These are phyloP conservation scores for Tyrannus savana DNA, from an alignment of 2,113 vertebrate species.

Conservation along the genomic window DNA sequence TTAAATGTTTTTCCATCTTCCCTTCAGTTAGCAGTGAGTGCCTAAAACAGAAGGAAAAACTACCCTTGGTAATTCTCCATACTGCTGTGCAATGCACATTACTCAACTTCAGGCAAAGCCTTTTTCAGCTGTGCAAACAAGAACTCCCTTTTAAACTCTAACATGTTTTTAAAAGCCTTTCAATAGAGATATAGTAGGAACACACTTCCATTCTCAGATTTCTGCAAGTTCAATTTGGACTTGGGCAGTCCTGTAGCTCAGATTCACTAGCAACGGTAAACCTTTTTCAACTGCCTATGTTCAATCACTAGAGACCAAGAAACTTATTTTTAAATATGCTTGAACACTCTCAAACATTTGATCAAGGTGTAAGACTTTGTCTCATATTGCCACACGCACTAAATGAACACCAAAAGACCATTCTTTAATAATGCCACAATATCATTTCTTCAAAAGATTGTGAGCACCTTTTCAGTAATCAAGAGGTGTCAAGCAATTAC, in stretches of 20 bases:
- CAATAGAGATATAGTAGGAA: neutral
- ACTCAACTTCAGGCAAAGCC: neutral
- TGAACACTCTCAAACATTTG: neutral
- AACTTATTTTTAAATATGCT: neutral
- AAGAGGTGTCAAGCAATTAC: neutral
- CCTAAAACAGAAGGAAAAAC: neutral
- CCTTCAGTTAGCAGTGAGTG: neutral
- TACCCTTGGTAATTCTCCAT: neutral
- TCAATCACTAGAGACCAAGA: neutral
- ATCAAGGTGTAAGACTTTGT: neutral
- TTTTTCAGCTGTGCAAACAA: neutral
- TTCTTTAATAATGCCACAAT: neutral
- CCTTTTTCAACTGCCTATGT: fast-evolving
- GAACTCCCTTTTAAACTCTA: neutral
- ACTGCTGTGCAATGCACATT: neutral
- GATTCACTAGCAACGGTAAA: neutral
- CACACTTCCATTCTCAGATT: neutral
- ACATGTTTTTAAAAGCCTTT: neutral
- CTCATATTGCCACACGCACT: neutral
- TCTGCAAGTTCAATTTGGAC: neutral
- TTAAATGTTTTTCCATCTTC: neutral
- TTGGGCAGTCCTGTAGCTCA: neutral
- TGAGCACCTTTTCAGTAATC: neutral
- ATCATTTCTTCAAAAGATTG: neutral
- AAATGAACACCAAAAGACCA: neutral